Evolutionary conservation across 2,797 vertebrate genomes (phyloP).

Genomic region (Scarus forsteni): DNA sequence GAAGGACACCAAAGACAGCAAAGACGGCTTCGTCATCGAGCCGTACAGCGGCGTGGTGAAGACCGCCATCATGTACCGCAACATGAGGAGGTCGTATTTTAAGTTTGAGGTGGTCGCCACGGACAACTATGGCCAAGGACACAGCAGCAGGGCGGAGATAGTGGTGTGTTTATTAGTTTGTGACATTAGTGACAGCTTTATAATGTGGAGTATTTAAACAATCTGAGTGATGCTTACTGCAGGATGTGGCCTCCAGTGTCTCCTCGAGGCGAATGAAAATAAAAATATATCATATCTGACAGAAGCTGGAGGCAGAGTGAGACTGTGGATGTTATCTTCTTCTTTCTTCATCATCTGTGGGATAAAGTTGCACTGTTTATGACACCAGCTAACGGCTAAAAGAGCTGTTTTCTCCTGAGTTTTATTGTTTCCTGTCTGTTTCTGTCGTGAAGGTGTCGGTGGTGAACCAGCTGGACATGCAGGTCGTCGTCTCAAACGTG

Average conservation of each 20-base stretch:
- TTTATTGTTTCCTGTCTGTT: constrained; percentile 9
- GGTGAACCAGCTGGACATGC: constrained; percentile 99
- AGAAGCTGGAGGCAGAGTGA: background rate
- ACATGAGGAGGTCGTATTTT: constrained; percentile 97
- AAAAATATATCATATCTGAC: constrained; percentile 8
- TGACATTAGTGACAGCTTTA: constrained; percentile 7
- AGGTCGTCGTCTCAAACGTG: constrained; percentile 97
- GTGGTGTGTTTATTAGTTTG: constrained; percentile 85
- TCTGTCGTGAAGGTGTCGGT: constrained; percentile 90
- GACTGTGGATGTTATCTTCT: constrained; percentile 8
- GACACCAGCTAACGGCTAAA: background rate
- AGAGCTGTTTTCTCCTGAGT: background rate
- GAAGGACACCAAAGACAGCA: constrained; percentile 82
- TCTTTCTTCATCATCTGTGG: too few species aligned
- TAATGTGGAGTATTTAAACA: constrained; percentile 1
- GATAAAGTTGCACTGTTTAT: background rate
- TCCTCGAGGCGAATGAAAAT: background rate
- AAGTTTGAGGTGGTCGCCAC: constrained; percentile 96
- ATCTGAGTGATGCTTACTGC: background rate
- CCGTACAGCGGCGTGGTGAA: constrained; percentile 94
- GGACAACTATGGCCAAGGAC: constrained; percentile 93
- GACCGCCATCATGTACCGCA: constrained; percentile 97
- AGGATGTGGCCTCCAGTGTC: background rate
- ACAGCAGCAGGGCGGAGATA: constrained; percentile 93
- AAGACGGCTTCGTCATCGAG: constrained; percentile 96